A percentile compares a stretch with the other conserved stretches of the same genome.
Conservation (phyloP, 2,888 invertebrate genomes). For the Listrodromus nycthemerus region DNA sequence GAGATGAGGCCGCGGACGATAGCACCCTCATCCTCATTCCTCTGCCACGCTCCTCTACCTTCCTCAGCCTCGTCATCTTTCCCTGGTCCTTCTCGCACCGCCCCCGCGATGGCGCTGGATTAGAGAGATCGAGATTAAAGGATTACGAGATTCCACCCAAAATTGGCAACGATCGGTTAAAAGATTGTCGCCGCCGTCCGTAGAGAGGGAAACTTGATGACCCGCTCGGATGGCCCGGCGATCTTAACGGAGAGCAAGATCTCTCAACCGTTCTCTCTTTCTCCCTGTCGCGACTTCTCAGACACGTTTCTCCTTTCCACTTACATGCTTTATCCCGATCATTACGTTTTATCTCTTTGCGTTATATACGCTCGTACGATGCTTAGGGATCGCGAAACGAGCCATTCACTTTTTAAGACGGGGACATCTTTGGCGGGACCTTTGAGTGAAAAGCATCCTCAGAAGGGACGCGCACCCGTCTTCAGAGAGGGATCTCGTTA, state of each 20-base stretch:
- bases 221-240: conserved; percentile 1
- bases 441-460: no score
- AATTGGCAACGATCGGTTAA: conserved; percentile 69
- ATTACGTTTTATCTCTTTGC: conserved; percentile 12
- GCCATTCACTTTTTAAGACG: background rate
- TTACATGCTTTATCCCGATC: background rate
- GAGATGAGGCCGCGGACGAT: conserved; percentile 68
- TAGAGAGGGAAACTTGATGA: conserved; percentile 50
- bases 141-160: conserved; percentile 69
- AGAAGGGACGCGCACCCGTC: no score
- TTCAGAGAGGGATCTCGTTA: no score
- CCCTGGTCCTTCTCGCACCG: background rate
- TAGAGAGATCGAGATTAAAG: conserved; percentile 69
- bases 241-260: conserved; percentile 23
- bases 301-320: background rate
- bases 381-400: background rate
- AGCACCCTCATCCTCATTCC: conserved; percentile 54
- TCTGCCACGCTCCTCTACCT: background rate
- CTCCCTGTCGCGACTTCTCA: background rate
- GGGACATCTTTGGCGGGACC: no score
- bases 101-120: conserved; percentile 48
- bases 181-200: conserved; percentile 58
- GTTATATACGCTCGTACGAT: background rate
- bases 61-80: conserved; percentile 7
- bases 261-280: background rate